Percentiles rank a stretch among this genome's conserved stretches.
These are phyloP conservation scores for Machimus atricapillus DNA, from an alignment of 2,888 invertebrate genomes.

Conservation along the genomic window DNA sequence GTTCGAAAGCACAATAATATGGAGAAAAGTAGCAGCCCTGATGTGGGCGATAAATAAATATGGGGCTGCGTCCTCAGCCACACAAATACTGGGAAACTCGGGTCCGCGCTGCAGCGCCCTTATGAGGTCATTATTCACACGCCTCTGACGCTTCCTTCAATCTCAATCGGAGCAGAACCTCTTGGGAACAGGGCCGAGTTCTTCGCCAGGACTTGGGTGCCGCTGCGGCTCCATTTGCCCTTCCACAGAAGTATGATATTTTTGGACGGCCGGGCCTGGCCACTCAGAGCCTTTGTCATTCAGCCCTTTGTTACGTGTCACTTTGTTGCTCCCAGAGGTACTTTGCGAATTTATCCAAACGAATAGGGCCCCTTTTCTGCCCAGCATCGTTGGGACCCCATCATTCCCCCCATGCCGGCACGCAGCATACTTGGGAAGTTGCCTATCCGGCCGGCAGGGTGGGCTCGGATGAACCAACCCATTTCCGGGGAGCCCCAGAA, in stretches of 20 bases:
- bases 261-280: background rate
- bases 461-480: background rate
- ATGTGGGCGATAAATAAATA: constrained; percentile 29
- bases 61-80: background rate
- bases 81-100: background rate
- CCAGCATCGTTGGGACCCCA: background rate
- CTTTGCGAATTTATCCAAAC: constrained; percentile 30
- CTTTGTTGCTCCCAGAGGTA: constrained; percentile 28
- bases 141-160: constrained; percentile 8
- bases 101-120: background rate
- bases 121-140: constrained; percentile 20
- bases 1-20: constrained; percentile 3
- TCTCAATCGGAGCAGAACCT: background rate
- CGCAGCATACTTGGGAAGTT: background rate
- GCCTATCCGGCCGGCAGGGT: background rate
- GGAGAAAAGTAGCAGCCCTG: constrained; percentile 19
- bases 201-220: background rate
- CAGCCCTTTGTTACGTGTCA: background rate
- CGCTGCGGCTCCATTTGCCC: background rate
- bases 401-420: background rate
- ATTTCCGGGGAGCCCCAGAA: background rate
- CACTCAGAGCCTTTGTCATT: background rate
- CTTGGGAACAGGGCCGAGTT: background rate
- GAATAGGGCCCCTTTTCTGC: background rate
- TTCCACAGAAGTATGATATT: background rate